A percentile compares a stretch with the other conserved stretches of the same genome.
These are phyloP conservation scores for Diglossa cyanea DNA, from an alignment of 2,797 vertebrate genomes.

Conservation along the genomic window DNA sequence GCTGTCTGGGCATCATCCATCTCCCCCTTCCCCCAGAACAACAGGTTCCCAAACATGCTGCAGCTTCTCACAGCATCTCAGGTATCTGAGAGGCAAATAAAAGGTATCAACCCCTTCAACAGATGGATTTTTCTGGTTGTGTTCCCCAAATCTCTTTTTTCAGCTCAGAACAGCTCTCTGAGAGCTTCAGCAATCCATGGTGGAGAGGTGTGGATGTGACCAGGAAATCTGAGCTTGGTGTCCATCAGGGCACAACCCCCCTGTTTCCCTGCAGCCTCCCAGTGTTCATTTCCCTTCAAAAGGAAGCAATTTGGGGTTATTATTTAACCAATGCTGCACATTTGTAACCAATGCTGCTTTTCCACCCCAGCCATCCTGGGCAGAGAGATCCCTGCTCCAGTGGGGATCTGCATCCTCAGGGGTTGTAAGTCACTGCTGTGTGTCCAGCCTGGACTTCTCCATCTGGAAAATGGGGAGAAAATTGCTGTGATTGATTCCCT, in stretches of 20 bases:
- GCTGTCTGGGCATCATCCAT: neutral
- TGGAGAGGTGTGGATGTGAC: fast-evolving
- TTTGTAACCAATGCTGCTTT: neutral
- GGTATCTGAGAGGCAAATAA: neutral
- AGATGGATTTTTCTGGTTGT: neutral
- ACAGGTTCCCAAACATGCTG: neutral
- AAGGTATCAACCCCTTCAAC: neutral
- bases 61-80: fast-evolving
- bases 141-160: neutral
- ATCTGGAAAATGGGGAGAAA: neutral
- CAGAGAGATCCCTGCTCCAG: fast-evolving
- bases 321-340: neutral
- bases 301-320: neutral
- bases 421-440: fast-evolving
- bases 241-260: neutral
- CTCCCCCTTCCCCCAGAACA: neutral
- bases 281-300: neutral
- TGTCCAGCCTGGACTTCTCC: neutral
- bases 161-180: no score
- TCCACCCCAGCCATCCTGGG: fast-evolving
- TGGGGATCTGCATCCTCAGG: neutral
- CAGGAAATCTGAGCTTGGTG: neutral
- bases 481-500: neutral
- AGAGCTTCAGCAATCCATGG: fast-evolving
- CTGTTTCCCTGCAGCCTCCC: neutral